Base-by-base conservation (phyloP, 2,113 vertebrate species). In the Urocitellus parryii region DNA sequence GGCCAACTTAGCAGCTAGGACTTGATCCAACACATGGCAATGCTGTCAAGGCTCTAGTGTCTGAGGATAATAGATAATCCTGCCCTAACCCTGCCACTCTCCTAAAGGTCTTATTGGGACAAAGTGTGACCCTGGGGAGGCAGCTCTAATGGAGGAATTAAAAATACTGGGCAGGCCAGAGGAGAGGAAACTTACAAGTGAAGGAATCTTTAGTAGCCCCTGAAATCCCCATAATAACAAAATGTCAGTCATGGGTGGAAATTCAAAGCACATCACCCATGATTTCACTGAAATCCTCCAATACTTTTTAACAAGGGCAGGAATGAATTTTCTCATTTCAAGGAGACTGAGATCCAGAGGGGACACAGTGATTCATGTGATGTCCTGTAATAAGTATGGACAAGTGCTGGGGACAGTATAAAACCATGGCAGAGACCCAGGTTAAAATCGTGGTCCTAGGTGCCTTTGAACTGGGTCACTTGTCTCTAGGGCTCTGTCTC, bases 281-380 rank as follows among this genome's bases (percentile, higher is more conserved):
- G 18, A 89, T 34, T 73, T 96, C 93, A 79, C 0, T 76, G 92
- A 82, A 56, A 42, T 82, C 90, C 90, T 93, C 84, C 63, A 78
- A 58, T 48, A 76, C 37, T 61, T 56, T 73, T 89, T 79, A 96
- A 72, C 58, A 76, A 89, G 65, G 10, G 65, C 42, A 88, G 51
- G 78, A 86, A 58, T 79, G 48, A 32, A 67, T 93, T 79, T 90
- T 85, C 90, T 93, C 72, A 80, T 65, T 45, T 78, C 67, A 61
- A 20, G 78, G 91, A 89, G 37, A 42, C 76, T 1, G 2, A 90
- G 72, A 39, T 39, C 37, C 76, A 29, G 24, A n/a, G 58, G 24
- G 73, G 34, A 25, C 45, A 3, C 24, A 56, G 37, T 67, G 94
- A 91, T 74, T 91, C 24, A 34, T 29, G n/a, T 14, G 17, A 12